Base-by-base conservation (phyloP, 2,113 vertebrate genomes). In the Lanius collurio region DNA sequence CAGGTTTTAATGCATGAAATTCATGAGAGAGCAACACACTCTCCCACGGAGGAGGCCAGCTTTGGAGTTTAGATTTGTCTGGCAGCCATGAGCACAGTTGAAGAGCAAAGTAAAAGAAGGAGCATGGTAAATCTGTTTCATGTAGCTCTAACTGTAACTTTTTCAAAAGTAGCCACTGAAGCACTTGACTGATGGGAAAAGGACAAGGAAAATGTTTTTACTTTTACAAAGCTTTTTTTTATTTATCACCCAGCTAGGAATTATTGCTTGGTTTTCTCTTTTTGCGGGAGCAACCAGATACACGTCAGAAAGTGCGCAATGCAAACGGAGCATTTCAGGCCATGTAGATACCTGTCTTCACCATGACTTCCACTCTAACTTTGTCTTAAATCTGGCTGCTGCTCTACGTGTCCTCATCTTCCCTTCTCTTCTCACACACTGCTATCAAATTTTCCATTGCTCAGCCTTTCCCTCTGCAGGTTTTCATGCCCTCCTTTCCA, bases 21-120 rank as follows among this genome's bases (percentile, higher is more conserved):
- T 37, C 28, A 7, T 16, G 2, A 4, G n/a, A 65, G 31, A 59
- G 6, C 23, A 46, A 9, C 3, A 5, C 7, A 22, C 5, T 1
- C 5, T 30, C 16, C 30, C 14, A 22, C 0, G 0, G 27, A 80
- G 39, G 24, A 80, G 16, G 13, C 6, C 1, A 1, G 23, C 55
- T 83, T 62, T 67, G 33, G 56, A 18, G 44, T 35, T 68, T 37
- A 44, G 26, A 42, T 76, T 83, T 80, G 15, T 49, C 49, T 68
- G 70, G 41, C 33, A 90, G 28, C 33, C 53, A 18, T 0, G 0
- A 75, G 10, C 28, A n/a, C 31, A 30, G 33, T 15, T 77, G 71
- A 89, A 65, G 46, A 83, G 19, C 18, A 65, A 80, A 56, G 19
- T 10, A 53, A 64, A 76, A 65, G 35, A 46, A 91, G 26, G 31